A percentile compares a stretch with the other conserved stretches of the same genome.
phyloP scores from a whole-genome alignment of 53 echinoderm and acorn worm species.

The Actinopyga echinites region DNA sequence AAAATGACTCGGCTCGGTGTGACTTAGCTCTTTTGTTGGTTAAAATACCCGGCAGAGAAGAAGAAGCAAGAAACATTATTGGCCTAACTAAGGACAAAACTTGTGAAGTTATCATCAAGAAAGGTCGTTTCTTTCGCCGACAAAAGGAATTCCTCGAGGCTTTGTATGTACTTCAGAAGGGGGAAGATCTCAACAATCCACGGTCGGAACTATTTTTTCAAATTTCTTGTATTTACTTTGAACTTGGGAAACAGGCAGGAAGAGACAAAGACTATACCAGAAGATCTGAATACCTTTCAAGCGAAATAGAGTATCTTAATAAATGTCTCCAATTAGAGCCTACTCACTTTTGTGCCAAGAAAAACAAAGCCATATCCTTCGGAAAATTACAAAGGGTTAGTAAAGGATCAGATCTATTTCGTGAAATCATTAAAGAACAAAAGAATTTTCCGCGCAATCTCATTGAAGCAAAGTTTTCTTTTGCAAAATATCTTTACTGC shows the following conservation, averaged over 20 bases:
- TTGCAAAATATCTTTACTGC: too few relatives aligned
- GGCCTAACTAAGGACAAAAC: not conserved
- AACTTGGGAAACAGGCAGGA: not conserved
- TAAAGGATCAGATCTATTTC: not conserved
- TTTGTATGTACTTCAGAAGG: not conserved
- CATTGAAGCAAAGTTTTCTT: not conserved
- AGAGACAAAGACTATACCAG: not conserved
- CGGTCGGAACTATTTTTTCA: not conserved
- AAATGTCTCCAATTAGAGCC: conserved; percentile 10
- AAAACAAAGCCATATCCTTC: not conserved
- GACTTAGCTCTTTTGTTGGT: not conserved
- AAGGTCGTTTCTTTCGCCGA: not conserved
- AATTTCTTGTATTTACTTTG: not conserved
- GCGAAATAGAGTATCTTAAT: not conserved
- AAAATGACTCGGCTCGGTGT: not conserved
- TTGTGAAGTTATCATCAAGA: conserved; percentile 30
- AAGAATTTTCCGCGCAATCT: not conserved
- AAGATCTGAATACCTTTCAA: not conserved
- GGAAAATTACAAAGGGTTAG: not conserved
- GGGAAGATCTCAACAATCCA: not conserved
- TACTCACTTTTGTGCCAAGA: not conserved
- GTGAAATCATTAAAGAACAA: not conserved
- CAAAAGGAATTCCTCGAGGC: not conserved
- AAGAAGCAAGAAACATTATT: not conserved
- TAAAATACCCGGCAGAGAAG: not conserved